Evolutionary conservation across 2,797 vertebrate genomes (phyloP), one percentile per base, ranked within the genome.

Genomic region (Allobates femoralis): DNA sequence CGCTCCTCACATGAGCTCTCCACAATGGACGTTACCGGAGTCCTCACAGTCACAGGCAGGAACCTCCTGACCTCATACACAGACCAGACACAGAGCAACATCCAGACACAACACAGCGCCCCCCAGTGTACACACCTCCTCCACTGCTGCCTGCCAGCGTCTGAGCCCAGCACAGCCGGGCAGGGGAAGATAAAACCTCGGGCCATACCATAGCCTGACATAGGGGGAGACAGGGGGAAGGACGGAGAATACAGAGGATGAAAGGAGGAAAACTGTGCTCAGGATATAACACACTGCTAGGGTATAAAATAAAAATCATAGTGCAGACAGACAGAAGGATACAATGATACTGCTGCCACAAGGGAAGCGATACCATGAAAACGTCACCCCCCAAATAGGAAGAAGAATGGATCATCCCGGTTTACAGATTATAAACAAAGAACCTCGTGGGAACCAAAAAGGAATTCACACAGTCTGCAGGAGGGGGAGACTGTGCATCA

Each of bases 391-490:
- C 51, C 28, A 3, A 28, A 66, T 1, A 16, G 15, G 37, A 4
- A 18, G 23, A 0, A 12, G 18, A 62, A 32, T 79, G 15, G 69
- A 55, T 34, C 21, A 32, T 32, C 23, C 69, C 56, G 51, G n/a
- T 53, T 75, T 84, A 32, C 67, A 87, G 83, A 87, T 84, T 87
- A 87, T 84, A 87, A 87, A 87, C 82, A 87, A 87, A 87, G 82
- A 66, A 87, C 86, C 86, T 87, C 86, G 86, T 87, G 86, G 86
- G 86, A 87, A 84, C 53, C 21, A 34, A 34, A 34, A 50, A 87
- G 76, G n/a, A 56, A 12, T 26, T n/a, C n/a, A n/a, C n/a, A n/a
- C 34, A 11, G 8, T 81, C 56, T 62, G 81, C 23, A 21, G 2
- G 50, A 46, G n/a, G n/a, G n/a, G n/a, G n/a, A n/a, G n/a, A n/a